Percentiles rank a stretch among this genome's conserved stretches.
Evolutionary conservation across 2,888 invertebrate species (phyloP).

Genomic region (Anorthoa munda): DNA sequence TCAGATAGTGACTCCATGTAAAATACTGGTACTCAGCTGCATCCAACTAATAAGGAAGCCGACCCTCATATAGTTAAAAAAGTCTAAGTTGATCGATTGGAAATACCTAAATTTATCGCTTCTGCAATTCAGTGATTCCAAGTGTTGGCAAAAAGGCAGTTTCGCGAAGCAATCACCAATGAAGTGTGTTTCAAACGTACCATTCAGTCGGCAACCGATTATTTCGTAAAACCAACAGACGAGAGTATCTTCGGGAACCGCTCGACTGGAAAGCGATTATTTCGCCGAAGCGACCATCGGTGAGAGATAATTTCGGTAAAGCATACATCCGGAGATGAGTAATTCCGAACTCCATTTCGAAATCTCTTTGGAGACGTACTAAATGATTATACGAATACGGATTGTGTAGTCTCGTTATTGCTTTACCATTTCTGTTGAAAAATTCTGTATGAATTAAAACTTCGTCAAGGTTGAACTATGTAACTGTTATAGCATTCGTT

Average conservation of each 20-base stretch:
- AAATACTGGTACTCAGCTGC: neutral
- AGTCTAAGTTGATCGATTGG: neutral
- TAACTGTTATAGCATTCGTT: neutral
- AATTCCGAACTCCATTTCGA: neutral
- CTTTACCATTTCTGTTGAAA: neutral
- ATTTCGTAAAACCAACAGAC: constrained; percentile 32
- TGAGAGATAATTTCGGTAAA: constrained; percentile 23
- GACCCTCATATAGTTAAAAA: no score
- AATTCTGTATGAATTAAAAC: neutral
- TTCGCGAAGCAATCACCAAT: constrained; percentile 3
- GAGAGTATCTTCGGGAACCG: neutral
- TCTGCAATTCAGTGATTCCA: constrained; percentile 15
- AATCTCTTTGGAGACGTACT: neutral
- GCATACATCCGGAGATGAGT: constrained; percentile 15
- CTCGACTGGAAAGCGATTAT: constrained; percentile 35
- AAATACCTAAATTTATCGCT: neutral
- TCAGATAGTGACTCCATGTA: neutral
- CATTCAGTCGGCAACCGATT: constrained; percentile 5
- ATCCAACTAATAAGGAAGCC: neutral
- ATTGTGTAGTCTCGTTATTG: neutral
- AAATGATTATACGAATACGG: neutral
- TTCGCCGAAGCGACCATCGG: constrained; percentile 4
- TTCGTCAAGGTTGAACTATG: neutral
- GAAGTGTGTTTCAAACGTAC: neutral
- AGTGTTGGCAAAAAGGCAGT: constrained; percentile 12